Evolutionary conservation across 2,797 vertebrate genomes (phyloP).

Genomic region (Platyrinchus mystaceus): DNA sequence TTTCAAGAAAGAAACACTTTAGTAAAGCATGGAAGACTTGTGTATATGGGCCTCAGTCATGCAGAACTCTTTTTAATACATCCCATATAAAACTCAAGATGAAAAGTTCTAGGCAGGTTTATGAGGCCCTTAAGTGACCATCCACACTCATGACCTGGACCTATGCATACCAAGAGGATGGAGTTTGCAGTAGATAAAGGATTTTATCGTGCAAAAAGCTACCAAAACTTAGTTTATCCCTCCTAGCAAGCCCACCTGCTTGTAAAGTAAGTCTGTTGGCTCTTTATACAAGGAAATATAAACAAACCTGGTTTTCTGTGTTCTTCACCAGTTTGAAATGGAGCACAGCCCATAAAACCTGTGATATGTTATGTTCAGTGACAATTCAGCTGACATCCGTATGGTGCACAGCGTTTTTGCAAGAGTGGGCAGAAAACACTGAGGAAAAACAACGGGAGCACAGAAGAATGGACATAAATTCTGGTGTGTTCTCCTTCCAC

Average conservation of each 20-base stretch:
- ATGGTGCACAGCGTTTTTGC: not conserved
- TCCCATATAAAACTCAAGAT: not conserved
- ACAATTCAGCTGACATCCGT: not conserved
- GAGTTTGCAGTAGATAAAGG: not conserved
- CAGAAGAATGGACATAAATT: not conserved
- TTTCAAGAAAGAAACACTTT: slow-evolving; percentile 3
- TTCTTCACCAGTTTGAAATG: slow-evolving; percentile 2
- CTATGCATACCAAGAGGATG: not conserved
- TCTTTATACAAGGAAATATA: not conserved
- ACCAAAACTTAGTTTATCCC: not conserved
- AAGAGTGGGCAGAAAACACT: not conserved
- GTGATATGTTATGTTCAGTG: not conserved
- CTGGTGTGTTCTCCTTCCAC: not conserved
- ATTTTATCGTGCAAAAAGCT: not conserved
- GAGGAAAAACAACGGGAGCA: not conserved
- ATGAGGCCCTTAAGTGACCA: not conserved
- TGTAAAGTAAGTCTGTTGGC: not conserved
- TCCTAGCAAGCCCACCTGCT: not conserved
- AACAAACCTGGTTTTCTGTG: not conserved
- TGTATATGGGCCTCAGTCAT: not conserved
- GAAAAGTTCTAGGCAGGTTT: not conserved
- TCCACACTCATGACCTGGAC: not conserved
- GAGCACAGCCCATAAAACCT: slow-evolving; percentile 5
- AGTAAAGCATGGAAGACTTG: not conserved
- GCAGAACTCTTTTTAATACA: not conserved